Percentiles rank a stretch among this genome's conserved stretches.
Conservation (phyloP, 2,797 vertebrate genomes). For the Cossypha polioptera region DNA sequence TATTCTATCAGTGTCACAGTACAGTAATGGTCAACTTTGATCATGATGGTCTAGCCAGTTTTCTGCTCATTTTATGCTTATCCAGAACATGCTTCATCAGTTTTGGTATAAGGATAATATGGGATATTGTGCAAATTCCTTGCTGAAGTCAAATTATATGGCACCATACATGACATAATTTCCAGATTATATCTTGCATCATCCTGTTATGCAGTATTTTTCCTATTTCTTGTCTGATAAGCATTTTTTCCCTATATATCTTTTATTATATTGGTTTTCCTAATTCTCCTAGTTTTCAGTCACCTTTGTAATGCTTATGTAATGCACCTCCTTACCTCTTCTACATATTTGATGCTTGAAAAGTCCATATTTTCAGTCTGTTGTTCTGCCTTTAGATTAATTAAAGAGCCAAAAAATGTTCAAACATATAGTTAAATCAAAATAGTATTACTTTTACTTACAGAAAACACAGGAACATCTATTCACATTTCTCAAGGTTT, state of each 20-base stretch:
- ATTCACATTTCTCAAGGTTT: not conserved
- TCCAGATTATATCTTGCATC: not conserved
- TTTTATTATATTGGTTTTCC: not conserved
- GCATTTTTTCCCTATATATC: not conserved
- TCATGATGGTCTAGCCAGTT: fast-evolving
- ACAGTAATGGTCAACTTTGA: not conserved
- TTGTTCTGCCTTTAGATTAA: not conserved
- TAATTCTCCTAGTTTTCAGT: not conserved
- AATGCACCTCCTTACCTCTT: not conserved
- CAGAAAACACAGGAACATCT: not conserved
- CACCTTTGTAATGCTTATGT: not conserved
- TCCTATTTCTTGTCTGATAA: not conserved
- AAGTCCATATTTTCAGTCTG: not conserved
- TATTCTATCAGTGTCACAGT: not conserved
- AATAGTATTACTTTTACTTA: not conserved
- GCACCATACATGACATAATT: not conserved
- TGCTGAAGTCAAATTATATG: not conserved
- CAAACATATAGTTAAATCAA: not conserved
- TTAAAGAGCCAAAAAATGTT: not conserved
- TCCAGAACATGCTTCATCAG: not conserved
- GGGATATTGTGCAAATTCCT: not conserved
- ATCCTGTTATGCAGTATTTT: not conserved
- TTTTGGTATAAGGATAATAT: not conserved
- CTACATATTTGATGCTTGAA: not conserved
- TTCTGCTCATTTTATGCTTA: not conserved